A percentile compares a stretch with the other conserved stretches of the same genome.
Conservation (phyloP, 2,888 invertebrate species). For the Cephus sareptanus region DNA sequence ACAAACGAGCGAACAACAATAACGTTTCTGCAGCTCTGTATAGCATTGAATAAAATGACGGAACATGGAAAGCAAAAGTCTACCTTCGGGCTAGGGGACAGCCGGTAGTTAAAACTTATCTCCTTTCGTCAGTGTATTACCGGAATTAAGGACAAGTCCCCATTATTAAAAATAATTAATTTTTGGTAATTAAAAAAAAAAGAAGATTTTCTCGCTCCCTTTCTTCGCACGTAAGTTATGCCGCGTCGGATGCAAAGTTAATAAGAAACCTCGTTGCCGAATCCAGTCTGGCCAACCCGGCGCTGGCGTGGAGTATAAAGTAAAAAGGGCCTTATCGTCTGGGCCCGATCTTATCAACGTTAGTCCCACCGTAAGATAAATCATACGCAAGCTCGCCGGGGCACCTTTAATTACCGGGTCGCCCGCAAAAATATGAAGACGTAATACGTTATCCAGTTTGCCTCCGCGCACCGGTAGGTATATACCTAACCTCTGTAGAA, state of each 20-base stretch:
- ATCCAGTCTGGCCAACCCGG: background rate
- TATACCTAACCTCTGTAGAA: conserved; percentile 22
- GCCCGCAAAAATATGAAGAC: conserved; percentile 58
- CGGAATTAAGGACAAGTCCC: background rate
- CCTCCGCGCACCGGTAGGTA: conserved; percentile 43
- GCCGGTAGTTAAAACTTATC: background rate
- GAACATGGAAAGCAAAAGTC: too few species aligned
- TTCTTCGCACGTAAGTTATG: background rate
- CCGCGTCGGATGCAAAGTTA: background rate
- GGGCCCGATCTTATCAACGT: conserved; percentile 54
- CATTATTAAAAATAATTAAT: background rate
- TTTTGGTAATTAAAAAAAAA: background rate
- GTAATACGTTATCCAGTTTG: conserved; percentile 54
- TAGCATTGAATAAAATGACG: background rate
- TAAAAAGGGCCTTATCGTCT: conserved; percentile 41
- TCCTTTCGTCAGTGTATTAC: too few species aligned
- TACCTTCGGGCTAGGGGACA: too few species aligned
- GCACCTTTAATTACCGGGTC: conserved; percentile 57
- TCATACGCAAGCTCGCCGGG: conserved; percentile 52
- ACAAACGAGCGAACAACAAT: background rate
- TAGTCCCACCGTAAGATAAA: conserved; percentile 46
- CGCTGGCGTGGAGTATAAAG: conserved; percentile 23
- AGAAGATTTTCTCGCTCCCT: background rate
- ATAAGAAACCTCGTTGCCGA: background rate
- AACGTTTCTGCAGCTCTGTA: background rate